Base-by-base conservation (phyloP, 2,888 invertebrate species). In the Eudasyphora cyanicolor region DNA sequence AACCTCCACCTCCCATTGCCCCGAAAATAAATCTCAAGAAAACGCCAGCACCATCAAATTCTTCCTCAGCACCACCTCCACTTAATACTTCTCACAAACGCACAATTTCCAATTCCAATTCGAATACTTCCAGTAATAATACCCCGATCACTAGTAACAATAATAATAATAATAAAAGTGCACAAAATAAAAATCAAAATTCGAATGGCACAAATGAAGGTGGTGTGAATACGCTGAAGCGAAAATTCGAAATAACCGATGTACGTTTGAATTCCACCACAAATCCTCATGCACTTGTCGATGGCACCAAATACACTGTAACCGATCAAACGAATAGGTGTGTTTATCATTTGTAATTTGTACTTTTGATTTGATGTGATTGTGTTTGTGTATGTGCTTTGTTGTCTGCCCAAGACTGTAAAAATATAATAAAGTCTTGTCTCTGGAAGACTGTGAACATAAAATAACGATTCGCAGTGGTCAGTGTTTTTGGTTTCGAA, bases 181-280 rank as follows among this genome's bases (percentile, higher is more conserved):
- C 32, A 35, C 57, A 57, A 73, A 73, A 73, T 60, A 57, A 73
- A 19, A 79, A 79, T 62, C 27, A 42, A 7, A 82, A 82, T 76
- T 42, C 78, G 32, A 74, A 76, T 62, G 19, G 21, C 7, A 62
- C 54, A 24, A n/a, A 27, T 2, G 75, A 64, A 45, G 83, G 83
- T 76, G 82, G 85, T 64, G 84, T 81, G 86, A 87, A 85, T 83
- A 89, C 90, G 82, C 82, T 87, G 86, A 90, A 89, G 85, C 89
- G 90, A 86, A 91, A 90, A 89, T 87, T 93, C 86, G 92, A 93
- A 88, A 94, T 94, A 86, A 93, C 93, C 76, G 93, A 93, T 86
- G 92, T 93, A 84, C 92, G 93, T 88, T 91, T 94, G 87, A 91
- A 93, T 86, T 94, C 93, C 67, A 94, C 94, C 85, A 94, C 94